phyloP scores from a whole-genome alignment of 2,888 invertebrate species.

The Geotrupes spiniger region DNA sequence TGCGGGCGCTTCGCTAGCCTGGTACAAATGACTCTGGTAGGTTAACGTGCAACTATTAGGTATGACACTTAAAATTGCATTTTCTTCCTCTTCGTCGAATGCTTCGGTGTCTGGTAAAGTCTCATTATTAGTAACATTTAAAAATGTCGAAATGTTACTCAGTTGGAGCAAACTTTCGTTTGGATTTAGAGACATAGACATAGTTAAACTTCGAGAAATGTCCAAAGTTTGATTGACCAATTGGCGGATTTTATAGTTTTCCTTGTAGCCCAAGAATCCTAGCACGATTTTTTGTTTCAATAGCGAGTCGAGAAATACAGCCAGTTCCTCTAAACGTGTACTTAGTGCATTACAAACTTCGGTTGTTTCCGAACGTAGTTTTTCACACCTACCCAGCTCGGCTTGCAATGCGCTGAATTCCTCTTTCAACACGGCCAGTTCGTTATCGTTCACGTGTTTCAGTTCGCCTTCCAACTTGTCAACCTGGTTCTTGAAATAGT shows the following conservation, averaged over 20 bases:
- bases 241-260: conserved; percentile 54
- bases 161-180: conserved; percentile 54
- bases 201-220: conserved; percentile 53
- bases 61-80: conserved; percentile 15
- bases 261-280: conserved; percentile 53
- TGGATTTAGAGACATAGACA: conserved; percentile 46
- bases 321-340: conserved; percentile 62
- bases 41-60: conserved; percentile 39
- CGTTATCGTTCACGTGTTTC: conserved; percentile 24
- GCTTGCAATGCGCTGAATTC: conserved; percentile 37
- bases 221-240: conserved; percentile 57
- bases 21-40: conserved; percentile 40
- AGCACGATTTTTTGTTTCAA: conserved; percentile 61
- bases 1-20: conserved; percentile 16
- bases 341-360: conserved; percentile 55
- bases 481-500: conserved; percentile 35
- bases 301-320: conserved; percentile 63
- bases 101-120: conserved; percentile 42
- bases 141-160: conserved; percentile 51
- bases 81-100: conserved; percentile 24
- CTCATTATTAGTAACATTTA: conserved; percentile 42
- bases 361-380: conserved; percentile 44
- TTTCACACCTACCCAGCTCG: conserved; percentile 46
- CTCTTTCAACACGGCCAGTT: conserved; percentile 30
- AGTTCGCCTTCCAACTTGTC: conserved; percentile 31